Evolutionary conservation across 2,113 vertebrate species (phyloP), one percentile per base, ranked within the genome.

Genomic region (Carassius gibelio): DNA sequence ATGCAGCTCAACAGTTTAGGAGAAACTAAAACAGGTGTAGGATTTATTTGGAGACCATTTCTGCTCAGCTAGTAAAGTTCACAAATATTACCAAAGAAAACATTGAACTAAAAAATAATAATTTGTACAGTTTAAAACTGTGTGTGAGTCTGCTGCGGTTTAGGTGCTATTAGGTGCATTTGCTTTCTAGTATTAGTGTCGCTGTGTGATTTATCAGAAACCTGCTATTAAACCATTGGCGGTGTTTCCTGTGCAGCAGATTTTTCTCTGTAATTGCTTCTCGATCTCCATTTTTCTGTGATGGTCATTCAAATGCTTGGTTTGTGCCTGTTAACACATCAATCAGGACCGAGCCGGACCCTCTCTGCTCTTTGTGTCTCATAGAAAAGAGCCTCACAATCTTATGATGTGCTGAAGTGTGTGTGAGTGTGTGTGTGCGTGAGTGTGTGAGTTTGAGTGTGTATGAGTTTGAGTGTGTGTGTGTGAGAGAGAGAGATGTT

Each of bases 351-450:
- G n/a, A 48, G 36, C 68, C 17, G 14, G 68, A 71, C 8, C 19
- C 68, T 71, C 62, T 64, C 62, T 64, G 62, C 66, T 36, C 66
- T 69, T 69, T 69, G 66, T 69, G 30, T 19, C 30, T 36, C 66
- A 1, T 14, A 48, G 14, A 74, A 48, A 75, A 75, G 71, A 45
- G 38, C 42, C 71, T 75, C 36, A 11, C 30, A 72, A 9, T 21
- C 69, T n/a, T 5, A 7, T 76, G 74, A 50, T 10, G 23, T 76
- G 74, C 48, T 76, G 26, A 26, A 15, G 30, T 50, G 48, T 50
- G 2, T 50, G 48, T 48, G 45, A 2, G 45, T 11, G 9, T 48
- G 42, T 45, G 2, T 45, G 45, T 45, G 45, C 10, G 9, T 45
- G 38, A 9, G 42, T 45, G 42, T 45, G 42, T 10, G 42, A 2